A percentile compares a stretch with the other conserved stretches of the same genome.
Evolutionary conservation across 2,113 vertebrate species (phyloP).

Genomic region (Piprites chloris): DNA sequence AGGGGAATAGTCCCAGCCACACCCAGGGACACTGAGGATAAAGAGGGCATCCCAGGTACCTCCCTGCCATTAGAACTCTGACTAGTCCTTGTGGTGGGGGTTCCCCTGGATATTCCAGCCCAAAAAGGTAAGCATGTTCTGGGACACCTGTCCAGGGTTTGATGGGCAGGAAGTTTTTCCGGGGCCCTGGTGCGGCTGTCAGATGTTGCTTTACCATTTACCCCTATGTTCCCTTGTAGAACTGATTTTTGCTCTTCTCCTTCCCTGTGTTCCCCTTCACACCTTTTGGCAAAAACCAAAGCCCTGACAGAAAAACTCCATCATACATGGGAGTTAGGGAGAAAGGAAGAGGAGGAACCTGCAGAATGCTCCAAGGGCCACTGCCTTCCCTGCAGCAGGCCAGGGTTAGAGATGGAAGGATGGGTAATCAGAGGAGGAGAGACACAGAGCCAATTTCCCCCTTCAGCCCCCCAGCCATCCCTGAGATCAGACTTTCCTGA

Average conservation of each 20-base stretch:
- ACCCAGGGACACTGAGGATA: background rate
- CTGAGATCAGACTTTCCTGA: background rate
- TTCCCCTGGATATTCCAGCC: background rate
- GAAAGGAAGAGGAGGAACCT: background rate
- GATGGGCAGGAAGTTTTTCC: rapidly evolving
- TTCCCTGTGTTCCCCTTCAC: background rate
- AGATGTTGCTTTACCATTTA: background rate
- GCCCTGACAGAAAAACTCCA: rapidly evolving
- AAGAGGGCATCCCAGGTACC: background rate
- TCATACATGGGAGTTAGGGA: rapidly evolving
- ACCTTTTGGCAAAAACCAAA: background rate
- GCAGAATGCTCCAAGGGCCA: background rate
- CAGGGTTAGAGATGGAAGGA: background rate
- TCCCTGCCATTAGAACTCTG: background rate
- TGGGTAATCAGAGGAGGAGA: background rate
- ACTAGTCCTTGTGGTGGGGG: rapidly evolving
- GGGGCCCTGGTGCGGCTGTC: rapidly evolving
- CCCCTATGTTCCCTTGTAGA: background rate
- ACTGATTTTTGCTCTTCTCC: background rate
- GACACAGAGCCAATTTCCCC: rapidly evolving
- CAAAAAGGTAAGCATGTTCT: background rate
- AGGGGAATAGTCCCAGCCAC: background rate
- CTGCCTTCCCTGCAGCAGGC: rapidly evolving
- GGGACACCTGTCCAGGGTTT: background rate
- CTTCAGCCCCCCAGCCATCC: background rate